Evolutionary conservation across 2,797 vertebrate genomes (phyloP).

Genomic region (Buphagus erythrorhynchus): DNA sequence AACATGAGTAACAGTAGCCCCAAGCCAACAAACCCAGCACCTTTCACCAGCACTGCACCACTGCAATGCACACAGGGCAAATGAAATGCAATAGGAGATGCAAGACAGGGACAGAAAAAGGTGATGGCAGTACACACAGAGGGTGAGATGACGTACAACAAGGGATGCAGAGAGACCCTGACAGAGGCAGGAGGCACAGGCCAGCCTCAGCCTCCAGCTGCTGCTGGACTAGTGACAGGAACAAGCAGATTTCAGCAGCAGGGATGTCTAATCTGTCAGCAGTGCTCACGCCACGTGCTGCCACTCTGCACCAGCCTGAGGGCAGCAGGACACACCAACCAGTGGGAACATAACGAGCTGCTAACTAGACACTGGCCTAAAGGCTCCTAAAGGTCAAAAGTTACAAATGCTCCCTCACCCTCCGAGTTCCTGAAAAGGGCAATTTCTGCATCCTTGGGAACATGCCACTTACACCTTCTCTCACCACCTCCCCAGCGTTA

Average conservation of each 20-base stretch:
- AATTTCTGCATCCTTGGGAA: neutral
- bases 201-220: constrained; percentile 21
- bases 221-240: constrained; percentile 60
- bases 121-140: fast-evolving
- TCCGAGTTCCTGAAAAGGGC: neutral
- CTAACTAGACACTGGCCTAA: neutral
- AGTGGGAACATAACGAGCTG: neutral
- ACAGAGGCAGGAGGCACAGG: neutral
- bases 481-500: neutral
- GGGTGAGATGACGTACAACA: neutral
- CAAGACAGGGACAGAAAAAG: neutral
- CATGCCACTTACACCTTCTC: neutral
- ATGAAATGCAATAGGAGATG: neutral
- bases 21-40: fast-evolving
- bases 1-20: neutral
- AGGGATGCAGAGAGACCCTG: neutral
- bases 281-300: constrained; percentile 14
- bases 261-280: constrained; percentile 62
- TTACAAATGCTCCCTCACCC: neutral
- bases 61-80: neutral
- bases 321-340: neutral
- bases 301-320: constrained; percentile 47
- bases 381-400: constrained; percentile 33
- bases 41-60: neutral
- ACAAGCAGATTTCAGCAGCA: constrained; percentile 69